Evolutionary conservation across 2,113 vertebrate species (phyloP), one percentile per base, ranked within the genome.

Genomic region (Oreochromis spilurus): DNA sequence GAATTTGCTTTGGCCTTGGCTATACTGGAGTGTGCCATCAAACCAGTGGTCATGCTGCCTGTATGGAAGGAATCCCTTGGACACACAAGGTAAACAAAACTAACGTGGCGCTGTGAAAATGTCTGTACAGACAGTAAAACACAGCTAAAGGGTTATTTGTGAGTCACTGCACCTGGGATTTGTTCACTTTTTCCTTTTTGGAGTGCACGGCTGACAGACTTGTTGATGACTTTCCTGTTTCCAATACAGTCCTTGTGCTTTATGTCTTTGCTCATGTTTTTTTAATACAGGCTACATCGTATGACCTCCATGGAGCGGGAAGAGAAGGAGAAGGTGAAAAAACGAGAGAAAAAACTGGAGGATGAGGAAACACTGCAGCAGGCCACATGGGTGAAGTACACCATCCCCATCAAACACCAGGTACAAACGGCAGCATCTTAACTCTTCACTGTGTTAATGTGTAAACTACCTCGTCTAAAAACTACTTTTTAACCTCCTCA

Each of bases 11-110:
- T 99, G 92, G 99, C 99, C 3, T 93, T 99, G 93, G 99, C 98
- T 52, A 99, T 99, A 82, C 92, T 99, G 94, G 99, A 99, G 91
- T 99, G 99, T 95, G 99, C 99, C 81, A 99, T 99, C 93, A 99
- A 99, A 92, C 98, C 99, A 0, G 99, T 99, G 88, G 99, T 99
- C 87, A 99, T 98, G 98, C 96, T 99, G 57, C 97, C 98, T 1
- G 97, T 99, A 21, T 99, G 98, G 98, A 96, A 97, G 79, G 99
- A 99, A 62, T 98, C 98, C 12, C 96, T 99, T 34, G 99, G 99
- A 40, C 99, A 99, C 90, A 99, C 99, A 1, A 98, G 98, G 99
- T 98, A 92, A 97, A n/a, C 12, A 60, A 11, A 60, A 65, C 24
- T 53, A 50, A 38, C 3, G 1, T 50, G 26, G 26, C 2, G 6